Conservation (phyloP, 2,888 invertebrate genomes). For the Netelia inedita region DNA sequence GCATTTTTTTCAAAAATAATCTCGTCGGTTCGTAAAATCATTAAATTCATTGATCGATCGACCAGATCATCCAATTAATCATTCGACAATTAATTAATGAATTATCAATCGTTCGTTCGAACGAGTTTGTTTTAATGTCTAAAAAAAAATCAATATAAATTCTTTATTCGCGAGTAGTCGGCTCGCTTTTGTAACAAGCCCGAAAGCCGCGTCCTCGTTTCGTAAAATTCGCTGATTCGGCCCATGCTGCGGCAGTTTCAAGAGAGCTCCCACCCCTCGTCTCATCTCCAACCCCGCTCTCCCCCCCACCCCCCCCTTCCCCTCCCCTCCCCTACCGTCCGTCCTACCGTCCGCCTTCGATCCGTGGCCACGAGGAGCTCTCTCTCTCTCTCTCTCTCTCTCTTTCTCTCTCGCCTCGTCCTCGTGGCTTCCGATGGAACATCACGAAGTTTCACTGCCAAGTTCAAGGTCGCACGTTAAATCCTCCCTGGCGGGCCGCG, state of each 20-base stretch:
- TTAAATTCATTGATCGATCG: too few relatives aligned
- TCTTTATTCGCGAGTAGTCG: not conserved
- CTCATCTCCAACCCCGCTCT: not conserved
- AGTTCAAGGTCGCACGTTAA: constrained; percentile 66
- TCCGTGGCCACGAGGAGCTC: constrained; percentile 41
- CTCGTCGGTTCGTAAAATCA: too few relatives aligned
- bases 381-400: not conserved
- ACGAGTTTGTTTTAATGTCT: too few relatives aligned
- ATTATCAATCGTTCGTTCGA: too few relatives aligned
- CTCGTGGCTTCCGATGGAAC: constrained; percentile 33
- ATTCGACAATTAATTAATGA: too few relatives aligned
- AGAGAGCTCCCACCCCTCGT: constrained; percentile 13
- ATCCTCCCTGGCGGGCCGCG: constrained; percentile 43
- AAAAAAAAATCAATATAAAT: not conserved
- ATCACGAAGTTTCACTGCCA: constrained; percentile 64
- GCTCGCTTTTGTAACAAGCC: not conserved
- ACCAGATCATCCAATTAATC: too few relatives aligned
- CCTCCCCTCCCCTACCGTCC: not conserved
- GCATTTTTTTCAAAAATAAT: too few relatives aligned
- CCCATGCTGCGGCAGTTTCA: constrained; percentile 35
- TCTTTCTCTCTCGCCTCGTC: not conserved
- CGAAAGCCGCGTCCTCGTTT: constrained; percentile 18
- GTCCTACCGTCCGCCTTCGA: constrained; percentile 14
- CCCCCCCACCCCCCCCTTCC: not conserved
- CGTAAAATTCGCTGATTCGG: constrained; percentile 27